These are phyloP conservation scores for Molossus alvarezi DNA, from an alignment of 2,797 vertebrate species.

Conservation along the genomic window DNA sequence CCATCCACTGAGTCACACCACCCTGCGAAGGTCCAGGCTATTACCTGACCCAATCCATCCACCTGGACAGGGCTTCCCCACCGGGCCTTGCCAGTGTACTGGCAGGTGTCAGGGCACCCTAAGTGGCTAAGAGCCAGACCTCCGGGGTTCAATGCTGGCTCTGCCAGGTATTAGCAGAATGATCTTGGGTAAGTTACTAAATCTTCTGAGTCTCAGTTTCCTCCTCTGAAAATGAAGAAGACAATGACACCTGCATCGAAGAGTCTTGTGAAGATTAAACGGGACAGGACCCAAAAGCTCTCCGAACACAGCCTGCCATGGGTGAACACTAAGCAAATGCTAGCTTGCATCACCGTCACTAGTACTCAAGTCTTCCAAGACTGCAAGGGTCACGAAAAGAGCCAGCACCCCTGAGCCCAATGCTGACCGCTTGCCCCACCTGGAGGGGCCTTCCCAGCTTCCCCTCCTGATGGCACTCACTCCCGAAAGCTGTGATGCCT, in stretches of 20 bases:
- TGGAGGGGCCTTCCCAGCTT: background rate
- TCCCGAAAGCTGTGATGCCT: accelerated
- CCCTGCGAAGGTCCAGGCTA: background rate
- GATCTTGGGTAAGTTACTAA: background rate
- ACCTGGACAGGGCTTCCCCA: background rate
- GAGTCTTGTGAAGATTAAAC: accelerated
- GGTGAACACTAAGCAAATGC: accelerated
- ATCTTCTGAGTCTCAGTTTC: background rate
- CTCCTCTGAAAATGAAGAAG: background rate
- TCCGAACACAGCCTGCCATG: accelerated
- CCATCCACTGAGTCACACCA: too few species aligned
- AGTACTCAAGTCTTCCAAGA: too few species aligned
- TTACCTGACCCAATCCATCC: background rate
- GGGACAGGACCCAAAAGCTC: background rate
- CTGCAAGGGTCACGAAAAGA: background rate
- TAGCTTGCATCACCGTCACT: accelerated
- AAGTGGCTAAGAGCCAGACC: background rate
- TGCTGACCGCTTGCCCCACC: accelerated
- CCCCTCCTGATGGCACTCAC: accelerated
- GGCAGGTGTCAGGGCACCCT: background rate
- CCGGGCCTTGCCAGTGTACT: accelerated
- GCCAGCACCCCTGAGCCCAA: background rate
- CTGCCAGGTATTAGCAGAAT: background rate
- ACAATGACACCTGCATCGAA: accelerated
- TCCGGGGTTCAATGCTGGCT: background rate